These are phyloP conservation scores for Podarcis cretensis DNA, from an alignment of 2,113 vertebrate genomes.

Conservation along the genomic window DNA sequence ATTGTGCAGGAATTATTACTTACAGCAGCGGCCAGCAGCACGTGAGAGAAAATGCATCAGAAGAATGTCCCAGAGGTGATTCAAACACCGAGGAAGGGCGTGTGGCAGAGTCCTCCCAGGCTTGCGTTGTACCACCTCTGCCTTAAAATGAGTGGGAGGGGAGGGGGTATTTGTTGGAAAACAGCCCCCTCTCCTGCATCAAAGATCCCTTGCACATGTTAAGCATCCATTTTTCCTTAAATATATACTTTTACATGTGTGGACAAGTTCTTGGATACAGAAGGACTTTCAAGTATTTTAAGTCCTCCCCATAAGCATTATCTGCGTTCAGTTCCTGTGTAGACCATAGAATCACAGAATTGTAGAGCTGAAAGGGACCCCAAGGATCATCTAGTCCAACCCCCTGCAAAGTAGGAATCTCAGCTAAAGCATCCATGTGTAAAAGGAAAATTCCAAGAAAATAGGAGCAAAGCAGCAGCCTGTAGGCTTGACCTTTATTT, in stretches of 20 bases:
- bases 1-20: conserved; percentile 1
- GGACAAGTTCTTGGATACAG: not conserved
- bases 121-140: not conserved
- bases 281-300: not conserved
- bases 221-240: not conserved
- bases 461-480: too few species aligned
- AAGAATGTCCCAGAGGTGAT: not conserved
- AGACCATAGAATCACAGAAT: too few species aligned
- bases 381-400: too few species aligned
- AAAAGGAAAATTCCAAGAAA: too few species aligned
- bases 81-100: not conserved
- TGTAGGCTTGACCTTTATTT: too few species aligned
- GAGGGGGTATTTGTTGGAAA: not conserved
- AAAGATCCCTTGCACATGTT: too few species aligned
- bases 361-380: too few species aligned
- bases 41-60: too few species aligned
- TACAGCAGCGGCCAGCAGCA: not conserved
- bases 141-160: too few species aligned
- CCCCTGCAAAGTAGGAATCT: too few species aligned
- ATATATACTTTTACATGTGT: not conserved
- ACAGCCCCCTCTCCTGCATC: not conserved
- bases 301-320: not conserved
- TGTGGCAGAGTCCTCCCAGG: not conserved
- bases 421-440: too few species aligned
- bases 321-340: not conserved